These are phyloP conservation scores for Gonatopus flavifemur DNA, from an alignment of 1,140 invertebrate genomes.

Conservation along the genomic window DNA sequence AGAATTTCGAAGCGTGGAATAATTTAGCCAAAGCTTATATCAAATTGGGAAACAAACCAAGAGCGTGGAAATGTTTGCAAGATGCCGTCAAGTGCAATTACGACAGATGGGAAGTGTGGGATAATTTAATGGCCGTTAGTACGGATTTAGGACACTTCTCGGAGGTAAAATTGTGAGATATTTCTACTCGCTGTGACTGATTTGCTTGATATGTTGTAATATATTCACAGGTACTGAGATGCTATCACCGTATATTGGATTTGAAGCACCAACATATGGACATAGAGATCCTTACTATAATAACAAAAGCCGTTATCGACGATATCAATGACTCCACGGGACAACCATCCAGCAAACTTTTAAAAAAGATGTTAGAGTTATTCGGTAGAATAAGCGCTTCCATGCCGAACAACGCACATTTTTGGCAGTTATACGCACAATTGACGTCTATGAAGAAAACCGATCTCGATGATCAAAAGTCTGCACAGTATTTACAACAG, in stretches of 20 bases:
- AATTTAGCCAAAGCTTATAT: constrained; percentile 93
- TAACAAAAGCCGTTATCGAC: constrained; percentile 72
- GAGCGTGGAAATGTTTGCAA: constrained; percentile 80
- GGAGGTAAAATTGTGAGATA: constrained; percentile 58
- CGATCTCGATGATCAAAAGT: constrained; percentile 56
- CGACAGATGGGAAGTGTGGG: constrained; percentile 97
- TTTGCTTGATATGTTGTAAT: constrained; percentile 9
- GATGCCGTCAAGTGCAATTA: constrained; percentile 93
- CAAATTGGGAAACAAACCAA: constrained; percentile 80
- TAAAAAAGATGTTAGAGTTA: constrained; percentile 71
- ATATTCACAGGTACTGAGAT: constrained; percentile 68
- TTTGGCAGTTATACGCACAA: constrained; percentile 81
- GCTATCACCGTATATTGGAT: constrained; percentile 83
- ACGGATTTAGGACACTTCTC: constrained; percentile 75
- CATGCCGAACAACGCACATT: constrained; percentile 66
- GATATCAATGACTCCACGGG: constrained; percentile 65
- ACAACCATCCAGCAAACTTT: constrained; percentile 58
- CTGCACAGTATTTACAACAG: constrained; percentile 65
- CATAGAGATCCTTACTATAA: constrained; percentile 72
- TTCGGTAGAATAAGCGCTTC: constrained; percentile 78
- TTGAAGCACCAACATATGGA: constrained; percentile 82
- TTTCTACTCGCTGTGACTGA: background rate
- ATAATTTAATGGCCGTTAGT: constrained; percentile 86
- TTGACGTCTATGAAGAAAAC: constrained; percentile 61
- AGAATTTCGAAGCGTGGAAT: constrained; percentile 96